Conservation (phyloP, 1,140 invertebrate genomes). For the Adoxophyes honmai region DNA sequence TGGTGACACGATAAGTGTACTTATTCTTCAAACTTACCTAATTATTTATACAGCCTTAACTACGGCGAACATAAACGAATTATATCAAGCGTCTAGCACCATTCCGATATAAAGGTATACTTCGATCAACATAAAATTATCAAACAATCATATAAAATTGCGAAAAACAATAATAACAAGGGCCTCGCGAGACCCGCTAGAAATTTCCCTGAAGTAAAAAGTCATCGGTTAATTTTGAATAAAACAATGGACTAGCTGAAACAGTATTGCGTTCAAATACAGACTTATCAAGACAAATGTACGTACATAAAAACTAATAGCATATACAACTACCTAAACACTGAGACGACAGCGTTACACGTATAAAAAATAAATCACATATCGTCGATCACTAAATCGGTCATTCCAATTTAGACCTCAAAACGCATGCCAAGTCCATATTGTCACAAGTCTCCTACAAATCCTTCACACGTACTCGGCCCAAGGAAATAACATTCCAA, state of each 20-base stretch:
- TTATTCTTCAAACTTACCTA: constrained; percentile 26
- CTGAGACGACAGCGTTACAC: constrained; percentile 56
- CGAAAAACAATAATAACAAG: constrained; percentile 59
- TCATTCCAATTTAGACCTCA: constrained; percentile 24
- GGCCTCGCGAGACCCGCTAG: constrained; percentile 27
- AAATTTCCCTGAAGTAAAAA: constrained; percentile 30
- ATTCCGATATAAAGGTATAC: constrained; percentile 66
- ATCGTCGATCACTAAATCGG: constrained; percentile 38
- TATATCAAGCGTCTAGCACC: constrained; percentile 70
- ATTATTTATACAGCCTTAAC: constrained; percentile 60
- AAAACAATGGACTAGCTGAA: constrained; percentile 58
- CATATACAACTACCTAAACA: constrained; percentile 54
- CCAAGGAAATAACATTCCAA: constrained; percentile 38
- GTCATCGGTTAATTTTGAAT: constrained; percentile 58
- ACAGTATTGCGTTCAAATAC: constrained; percentile 57
- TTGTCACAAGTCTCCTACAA: constrained; percentile 25
- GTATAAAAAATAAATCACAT: constrained; percentile 71
- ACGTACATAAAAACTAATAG: constrained; percentile 48
- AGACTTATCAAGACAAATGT: constrained; percentile 40
- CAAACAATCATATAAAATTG: constrained; percentile 54
- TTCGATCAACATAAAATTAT: constrained; percentile 67
- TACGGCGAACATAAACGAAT: constrained; percentile 54
- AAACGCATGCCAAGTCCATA: constrained; percentile 19
- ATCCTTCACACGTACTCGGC: constrained; percentile 29
- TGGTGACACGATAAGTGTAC: constrained; percentile 17